These are phyloP conservation scores for Chymomyza caudatula DNA, from an alignment of 2,888 invertebrate species.

Conservation along the genomic window DNA sequence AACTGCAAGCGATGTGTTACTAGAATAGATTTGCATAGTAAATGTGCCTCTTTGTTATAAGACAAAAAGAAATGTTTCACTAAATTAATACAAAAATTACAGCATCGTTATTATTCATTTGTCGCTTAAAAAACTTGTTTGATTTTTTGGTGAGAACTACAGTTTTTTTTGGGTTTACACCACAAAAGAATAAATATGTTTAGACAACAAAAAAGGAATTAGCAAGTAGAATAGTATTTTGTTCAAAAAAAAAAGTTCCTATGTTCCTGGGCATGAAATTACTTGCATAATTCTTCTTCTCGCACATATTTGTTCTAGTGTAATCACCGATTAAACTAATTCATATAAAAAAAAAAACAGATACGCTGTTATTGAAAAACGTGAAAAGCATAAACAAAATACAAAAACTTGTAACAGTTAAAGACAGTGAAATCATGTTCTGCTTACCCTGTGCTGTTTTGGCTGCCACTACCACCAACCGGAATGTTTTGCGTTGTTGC, in stretches of 20 bases:
- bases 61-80: too few relatives aligned
- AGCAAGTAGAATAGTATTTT: too few relatives aligned
- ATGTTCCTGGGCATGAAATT: neutral
- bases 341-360: neutral
- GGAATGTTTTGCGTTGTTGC: constrained; percentile 78
- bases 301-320: neutral
- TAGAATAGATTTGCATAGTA: neutral
- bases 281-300: neutral
- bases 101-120: too few relatives aligned
- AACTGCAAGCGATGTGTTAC: neutral
- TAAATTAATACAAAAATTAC: too few relatives aligned
- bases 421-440: constrained; percentile 16
- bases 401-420: constrained; percentile 1
- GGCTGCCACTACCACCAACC: constrained; percentile 75
- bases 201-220: too few relatives aligned
- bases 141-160: too few relatives aligned
- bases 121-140: too few relatives aligned
- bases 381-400: neutral
- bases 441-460: constrained; percentile 75
- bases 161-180: too few relatives aligned
- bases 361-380: neutral
- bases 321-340: neutral
- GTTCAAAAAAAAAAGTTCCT: too few relatives aligned
- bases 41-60: neutral
- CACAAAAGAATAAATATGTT: too few relatives aligned